These are phyloP conservation scores for Ciconia stormi DNA, from an alignment of 2,113 vertebrate genomes.

Conservation along the genomic window DNA sequence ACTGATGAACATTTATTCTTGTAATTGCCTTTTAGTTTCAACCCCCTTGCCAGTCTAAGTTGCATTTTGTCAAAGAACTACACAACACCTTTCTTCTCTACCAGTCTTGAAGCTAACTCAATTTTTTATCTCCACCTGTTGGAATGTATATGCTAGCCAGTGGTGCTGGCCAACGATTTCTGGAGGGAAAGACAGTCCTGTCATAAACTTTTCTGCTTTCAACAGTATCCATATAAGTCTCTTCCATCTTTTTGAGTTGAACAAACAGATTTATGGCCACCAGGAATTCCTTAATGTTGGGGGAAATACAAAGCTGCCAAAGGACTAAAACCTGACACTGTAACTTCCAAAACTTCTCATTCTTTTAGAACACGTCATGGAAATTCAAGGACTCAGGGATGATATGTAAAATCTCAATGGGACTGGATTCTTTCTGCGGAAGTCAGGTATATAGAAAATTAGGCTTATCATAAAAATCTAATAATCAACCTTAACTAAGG, in stretches of 20 bases:
- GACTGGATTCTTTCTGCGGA: neutral
- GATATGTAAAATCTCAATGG: neutral
- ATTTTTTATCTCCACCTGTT: neutral
- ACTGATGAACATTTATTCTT: neutral
- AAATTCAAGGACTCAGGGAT: neutral
- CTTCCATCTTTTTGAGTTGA: neutral
- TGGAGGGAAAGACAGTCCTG: neutral
- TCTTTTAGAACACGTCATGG: neutral
- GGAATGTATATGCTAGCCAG: neutral
- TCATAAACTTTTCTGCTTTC: neutral
- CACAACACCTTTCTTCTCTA: neutral
- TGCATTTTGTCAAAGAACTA: neutral
- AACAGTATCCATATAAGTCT: neutral
- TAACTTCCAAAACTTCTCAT: neutral
- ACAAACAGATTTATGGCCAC: neutral
- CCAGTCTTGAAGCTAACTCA: neutral
- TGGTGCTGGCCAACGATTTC: neutral
- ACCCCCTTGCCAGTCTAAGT: neutral
- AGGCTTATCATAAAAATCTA: neutral
- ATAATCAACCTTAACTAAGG: neutral
- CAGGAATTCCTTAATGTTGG: neutral
- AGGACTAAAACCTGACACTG: neutral
- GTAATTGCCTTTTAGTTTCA: neutral
- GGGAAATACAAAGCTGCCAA: neutral
- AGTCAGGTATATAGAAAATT: neutral